A percentile compares a stretch with the other conserved stretches of the same genome.
These are phyloP conservation scores for Kryptopterus vitreolus DNA, from an alignment of 2,797 vertebrate genomes.

Conservation along the genomic window DNA sequence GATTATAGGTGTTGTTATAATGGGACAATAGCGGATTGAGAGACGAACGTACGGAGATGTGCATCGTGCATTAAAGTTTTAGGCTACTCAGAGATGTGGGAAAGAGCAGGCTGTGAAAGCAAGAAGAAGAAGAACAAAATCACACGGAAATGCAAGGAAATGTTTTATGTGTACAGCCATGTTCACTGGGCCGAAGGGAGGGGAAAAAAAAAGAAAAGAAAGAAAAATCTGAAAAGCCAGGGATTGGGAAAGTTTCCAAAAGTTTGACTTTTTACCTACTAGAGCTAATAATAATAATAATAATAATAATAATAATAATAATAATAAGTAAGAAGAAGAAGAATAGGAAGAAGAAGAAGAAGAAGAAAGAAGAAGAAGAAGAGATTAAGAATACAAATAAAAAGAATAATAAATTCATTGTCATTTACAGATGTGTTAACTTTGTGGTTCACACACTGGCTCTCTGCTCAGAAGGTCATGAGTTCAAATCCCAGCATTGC, in stretches of 20 bases:
- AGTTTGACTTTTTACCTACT: neutral
- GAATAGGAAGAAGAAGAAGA: no score
- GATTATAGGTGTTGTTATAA: neutral
- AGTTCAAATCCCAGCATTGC: no score
- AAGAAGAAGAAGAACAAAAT: neutral
- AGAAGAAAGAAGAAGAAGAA: no score
- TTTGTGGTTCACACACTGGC: no score
- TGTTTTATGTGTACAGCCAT: neutral
- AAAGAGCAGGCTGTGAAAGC: neutral
- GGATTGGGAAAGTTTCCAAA: neutral
- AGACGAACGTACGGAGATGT: neutral
- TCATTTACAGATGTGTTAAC: no score
- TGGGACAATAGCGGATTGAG: neutral
- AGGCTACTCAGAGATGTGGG: neutral
- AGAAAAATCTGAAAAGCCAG: neutral
- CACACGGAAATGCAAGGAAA: neutral
- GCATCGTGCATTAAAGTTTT: neutral
- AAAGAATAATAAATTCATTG: no score
- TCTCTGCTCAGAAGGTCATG: no score
- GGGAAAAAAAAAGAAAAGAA: neutral
- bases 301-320: no score
- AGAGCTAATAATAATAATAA: no score
- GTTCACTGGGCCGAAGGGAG: neutral
- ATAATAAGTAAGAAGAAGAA: no score
- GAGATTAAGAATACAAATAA: no score